phyloP scores from a whole-genome alignment of 2,113 vertebrate species.

The Myrmecophaga tridactyla region DNA sequence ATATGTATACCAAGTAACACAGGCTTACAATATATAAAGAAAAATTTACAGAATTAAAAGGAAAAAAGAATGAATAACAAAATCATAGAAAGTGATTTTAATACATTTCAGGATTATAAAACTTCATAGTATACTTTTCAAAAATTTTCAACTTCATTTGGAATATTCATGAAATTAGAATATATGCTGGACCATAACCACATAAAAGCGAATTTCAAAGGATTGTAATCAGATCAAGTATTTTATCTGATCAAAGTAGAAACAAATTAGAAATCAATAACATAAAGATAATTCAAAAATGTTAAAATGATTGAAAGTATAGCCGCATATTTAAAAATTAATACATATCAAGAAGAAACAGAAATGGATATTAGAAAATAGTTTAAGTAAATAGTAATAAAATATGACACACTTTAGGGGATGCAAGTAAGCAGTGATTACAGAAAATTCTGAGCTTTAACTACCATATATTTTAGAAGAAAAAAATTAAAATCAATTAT shows the following conservation, averaged over 20 bases:
- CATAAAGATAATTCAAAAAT: neutral
- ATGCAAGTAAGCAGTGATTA: neutral
- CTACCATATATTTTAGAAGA: no score
- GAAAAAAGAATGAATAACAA: no score
- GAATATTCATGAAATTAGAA: neutral
- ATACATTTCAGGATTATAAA: neutral
- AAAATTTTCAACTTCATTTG: neutral
- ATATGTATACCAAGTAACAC: neutral
- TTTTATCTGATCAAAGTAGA: neutral
- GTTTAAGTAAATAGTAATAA: neutral
- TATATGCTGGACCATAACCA: neutral
- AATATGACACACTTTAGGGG: neutral
- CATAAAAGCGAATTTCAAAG: neutral
- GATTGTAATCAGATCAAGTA: neutral
- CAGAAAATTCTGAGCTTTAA: no score
- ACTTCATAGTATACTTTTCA: neutral
- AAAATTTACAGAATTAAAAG: neutral
- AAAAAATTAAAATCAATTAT: no score
- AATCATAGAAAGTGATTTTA: neutral
- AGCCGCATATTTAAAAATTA: neutral
- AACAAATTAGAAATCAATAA: neutral
- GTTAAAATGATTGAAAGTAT: neutral
- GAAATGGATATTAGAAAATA: neutral
- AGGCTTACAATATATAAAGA: neutral
- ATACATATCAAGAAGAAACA: neutral